These are phyloP conservation scores for Lutjanus erythropterus DNA, from an alignment of 2,113 vertebrate species.

Conservation along the genomic window DNA sequence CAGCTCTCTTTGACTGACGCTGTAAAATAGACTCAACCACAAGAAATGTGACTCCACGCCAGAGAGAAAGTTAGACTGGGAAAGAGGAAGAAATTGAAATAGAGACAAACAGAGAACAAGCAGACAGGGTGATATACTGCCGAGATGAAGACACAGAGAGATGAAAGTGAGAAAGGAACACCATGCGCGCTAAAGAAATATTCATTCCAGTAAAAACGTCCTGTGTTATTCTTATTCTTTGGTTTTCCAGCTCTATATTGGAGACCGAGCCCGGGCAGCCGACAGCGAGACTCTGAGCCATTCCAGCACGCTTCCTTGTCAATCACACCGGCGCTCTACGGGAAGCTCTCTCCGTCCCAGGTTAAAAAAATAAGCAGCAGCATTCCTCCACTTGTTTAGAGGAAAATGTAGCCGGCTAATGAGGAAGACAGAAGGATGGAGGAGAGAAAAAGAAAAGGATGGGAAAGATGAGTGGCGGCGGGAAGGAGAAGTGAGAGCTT, in stretches of 20 bases:
- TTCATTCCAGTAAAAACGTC: constrained; percentile 67
- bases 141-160: constrained; percentile 12
- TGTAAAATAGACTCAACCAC: constrained; percentile 33
- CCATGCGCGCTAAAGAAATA: constrained; percentile 33
- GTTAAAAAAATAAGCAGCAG: constrained; percentile 78
- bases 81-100: constrained; percentile 17
- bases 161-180: constrained; percentile 39
- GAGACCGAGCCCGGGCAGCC: constrained; percentile 43
- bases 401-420: constrained; percentile 40
- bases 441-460: neutral
- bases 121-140: constrained; percentile 13
- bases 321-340: constrained; percentile 67
- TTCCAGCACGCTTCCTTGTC: constrained; percentile 74
- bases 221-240: constrained; percentile 70
- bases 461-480: neutral
- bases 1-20: constrained; percentile 35
- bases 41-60: constrained; percentile 45
- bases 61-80: constrained; percentile 33
- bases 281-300: constrained; percentile 49
- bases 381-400: constrained; percentile 74
- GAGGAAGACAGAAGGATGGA: constrained; percentile 61
- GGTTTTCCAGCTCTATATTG: constrained; percentile 50
- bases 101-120: constrained; percentile 15
- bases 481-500: constrained; percentile 36
- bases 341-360: constrained; percentile 58